Conservation (phyloP, 2,797 vertebrate species). For the Pipistrellus kuhlii region DNA sequence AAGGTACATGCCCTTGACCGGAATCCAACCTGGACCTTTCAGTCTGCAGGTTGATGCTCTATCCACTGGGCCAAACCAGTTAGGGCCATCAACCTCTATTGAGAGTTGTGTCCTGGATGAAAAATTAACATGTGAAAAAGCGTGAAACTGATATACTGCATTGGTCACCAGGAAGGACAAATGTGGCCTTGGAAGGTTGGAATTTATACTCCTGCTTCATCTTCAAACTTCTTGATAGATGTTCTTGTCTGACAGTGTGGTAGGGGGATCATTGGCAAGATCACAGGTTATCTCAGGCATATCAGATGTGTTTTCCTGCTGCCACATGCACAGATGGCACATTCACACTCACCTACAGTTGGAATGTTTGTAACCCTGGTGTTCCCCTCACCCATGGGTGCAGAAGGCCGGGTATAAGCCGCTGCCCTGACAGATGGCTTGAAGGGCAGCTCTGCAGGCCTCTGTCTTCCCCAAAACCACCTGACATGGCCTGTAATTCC, state of each 20-base stretch:
- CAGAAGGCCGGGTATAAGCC: background rate
- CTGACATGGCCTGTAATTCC: background rate
- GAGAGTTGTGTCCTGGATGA: background rate
- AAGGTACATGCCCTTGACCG: no score
- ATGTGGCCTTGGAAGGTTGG: constrained; percentile 26
- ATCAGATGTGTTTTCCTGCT: background rate
- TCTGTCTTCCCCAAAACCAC: background rate
- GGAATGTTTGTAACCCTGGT: background rate
- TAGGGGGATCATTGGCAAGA: background rate
- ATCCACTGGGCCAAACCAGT: no score
- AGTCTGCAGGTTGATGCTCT: no score
- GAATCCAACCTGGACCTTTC: no score
- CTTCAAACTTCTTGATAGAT: background rate
- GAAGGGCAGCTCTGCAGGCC: background rate
- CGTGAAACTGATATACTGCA: background rate
- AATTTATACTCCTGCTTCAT: background rate
- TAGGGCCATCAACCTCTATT: background rate
- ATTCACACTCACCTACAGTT: background rate
- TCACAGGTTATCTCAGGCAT: background rate
- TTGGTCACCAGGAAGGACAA: constrained; percentile 1
- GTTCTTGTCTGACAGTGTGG: background rate
- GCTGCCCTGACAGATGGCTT: background rate
- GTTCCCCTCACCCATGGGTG: background rate
- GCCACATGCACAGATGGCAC: background rate
- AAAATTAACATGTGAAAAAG: background rate